Percentiles rank a stretch among this genome's conserved stretches.
These are phyloP conservation scores for Syngnathus acus DNA, from an alignment of 2,797 vertebrate species.

Conservation along the genomic window DNA sequence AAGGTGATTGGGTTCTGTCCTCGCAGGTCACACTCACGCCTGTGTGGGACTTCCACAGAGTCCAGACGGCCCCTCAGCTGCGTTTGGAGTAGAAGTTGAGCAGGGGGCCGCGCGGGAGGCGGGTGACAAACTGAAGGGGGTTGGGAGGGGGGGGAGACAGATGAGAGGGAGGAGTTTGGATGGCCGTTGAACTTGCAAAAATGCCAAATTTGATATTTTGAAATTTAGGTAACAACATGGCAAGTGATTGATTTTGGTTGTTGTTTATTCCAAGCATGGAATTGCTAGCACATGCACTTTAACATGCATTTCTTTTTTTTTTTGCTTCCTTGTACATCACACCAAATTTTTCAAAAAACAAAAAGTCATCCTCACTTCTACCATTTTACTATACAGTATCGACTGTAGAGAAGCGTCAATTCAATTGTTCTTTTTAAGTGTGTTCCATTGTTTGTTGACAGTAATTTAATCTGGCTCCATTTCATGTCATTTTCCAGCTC, in stretches of 20 bases:
- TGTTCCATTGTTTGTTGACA: neutral
- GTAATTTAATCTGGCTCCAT: neutral
- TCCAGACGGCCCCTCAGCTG: slow-evolving; percentile 78
- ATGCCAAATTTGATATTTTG: slow-evolving; percentile 8
- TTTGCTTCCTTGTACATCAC: neutral
- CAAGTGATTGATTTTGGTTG: neutral
- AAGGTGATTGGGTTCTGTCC: slow-evolving; percentile 75
- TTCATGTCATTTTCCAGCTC: neutral
- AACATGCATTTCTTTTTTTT: slow-evolving; percentile 30
- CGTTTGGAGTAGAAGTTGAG: slow-evolving; percentile 77
- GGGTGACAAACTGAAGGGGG: slow-evolving; percentile 65
- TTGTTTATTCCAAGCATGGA: slow-evolving; percentile 20
- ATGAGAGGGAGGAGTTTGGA: slow-evolving; percentile 55
- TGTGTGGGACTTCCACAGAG: slow-evolving; percentile 52
- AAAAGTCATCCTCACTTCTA: slow-evolving; percentile 38
- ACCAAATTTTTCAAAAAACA: slow-evolving; percentile 22
- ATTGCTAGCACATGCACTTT: slow-evolving; percentile 36
- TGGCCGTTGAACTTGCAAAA: slow-evolving; percentile 17
- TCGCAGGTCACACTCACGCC: slow-evolving; percentile 78
- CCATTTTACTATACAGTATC: neutral
- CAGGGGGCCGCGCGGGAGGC: slow-evolving; percentile 69
- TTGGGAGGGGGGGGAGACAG: slow-evolving; percentile 32
- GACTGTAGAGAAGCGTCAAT: too few relatives aligned
- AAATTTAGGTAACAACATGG: neutral
- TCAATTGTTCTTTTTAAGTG: neutral